Conservation (phyloP, 2,113 vertebrate species). For the Megaceryle torquata region DNA sequence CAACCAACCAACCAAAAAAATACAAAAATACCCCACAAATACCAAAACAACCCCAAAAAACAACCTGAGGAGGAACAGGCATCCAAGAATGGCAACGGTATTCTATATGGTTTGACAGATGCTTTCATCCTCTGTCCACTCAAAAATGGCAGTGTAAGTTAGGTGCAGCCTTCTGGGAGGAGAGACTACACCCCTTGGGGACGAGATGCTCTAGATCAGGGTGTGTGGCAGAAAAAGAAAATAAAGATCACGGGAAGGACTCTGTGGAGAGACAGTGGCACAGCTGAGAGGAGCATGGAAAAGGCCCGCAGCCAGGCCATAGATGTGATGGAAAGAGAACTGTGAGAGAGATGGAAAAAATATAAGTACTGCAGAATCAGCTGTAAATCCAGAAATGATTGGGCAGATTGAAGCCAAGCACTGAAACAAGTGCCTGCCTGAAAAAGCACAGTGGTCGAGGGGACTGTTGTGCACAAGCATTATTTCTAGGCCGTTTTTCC, state of each 20-base stretch:
- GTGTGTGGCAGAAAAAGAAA: not conserved
- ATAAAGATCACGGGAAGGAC: not conserved
- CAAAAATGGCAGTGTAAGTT: not conserved
- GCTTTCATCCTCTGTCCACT: not conserved
- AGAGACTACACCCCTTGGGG: not conserved
- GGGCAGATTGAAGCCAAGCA: not conserved
- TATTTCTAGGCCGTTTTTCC: not conserved
- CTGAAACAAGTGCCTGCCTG: not conserved
- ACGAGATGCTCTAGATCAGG: not conserved
- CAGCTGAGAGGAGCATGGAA: not conserved
- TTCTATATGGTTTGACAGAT: not conserved
- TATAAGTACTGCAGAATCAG: not conserved
- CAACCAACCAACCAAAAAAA: not conserved
- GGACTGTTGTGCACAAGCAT: not conserved
- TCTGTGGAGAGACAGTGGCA: not conserved
- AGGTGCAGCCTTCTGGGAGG: not conserved
- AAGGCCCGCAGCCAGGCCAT: not conserved
- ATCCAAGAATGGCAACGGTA: not conserved
- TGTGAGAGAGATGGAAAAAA: no score
- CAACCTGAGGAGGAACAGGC: not conserved
- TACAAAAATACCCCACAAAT: not conserved
- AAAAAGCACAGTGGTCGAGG: not conserved
- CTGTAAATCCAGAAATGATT: not conserved
- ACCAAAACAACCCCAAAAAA: not conserved
- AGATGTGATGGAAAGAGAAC: not conserved